These are phyloP conservation scores for Aldabrachelys gigantea DNA, from an alignment of 2,113 vertebrate genomes.

Conservation along the genomic window DNA sequence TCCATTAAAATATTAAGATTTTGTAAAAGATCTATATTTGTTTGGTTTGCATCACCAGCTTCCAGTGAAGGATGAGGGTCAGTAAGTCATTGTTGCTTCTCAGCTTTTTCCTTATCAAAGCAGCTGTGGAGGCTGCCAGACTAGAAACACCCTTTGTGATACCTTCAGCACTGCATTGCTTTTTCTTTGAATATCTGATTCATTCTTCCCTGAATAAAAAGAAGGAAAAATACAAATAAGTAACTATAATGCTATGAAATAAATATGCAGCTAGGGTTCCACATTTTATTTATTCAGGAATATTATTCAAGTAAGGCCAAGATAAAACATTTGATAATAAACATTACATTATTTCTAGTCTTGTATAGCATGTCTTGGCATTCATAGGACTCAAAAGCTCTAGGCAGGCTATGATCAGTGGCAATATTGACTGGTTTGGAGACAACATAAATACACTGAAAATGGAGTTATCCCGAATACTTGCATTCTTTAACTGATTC, in stretches of 20 bases:
- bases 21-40: neutral
- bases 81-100: neutral
- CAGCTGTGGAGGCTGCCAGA: neutral
- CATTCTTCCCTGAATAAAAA: neutral
- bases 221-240: neutral
- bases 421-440: neutral
- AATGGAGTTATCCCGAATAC: neutral
- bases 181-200: neutral
- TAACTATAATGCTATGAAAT: neutral
- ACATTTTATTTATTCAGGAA: neutral
- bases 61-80: neutral
- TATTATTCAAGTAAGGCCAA: neutral
- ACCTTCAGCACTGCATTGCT: neutral
- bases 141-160: neutral
- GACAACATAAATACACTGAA: neutral
- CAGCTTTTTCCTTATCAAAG: neutral
- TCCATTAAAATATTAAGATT: neutral
- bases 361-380: neutral
- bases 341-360: neutral
- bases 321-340: neutral
- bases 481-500: neutral
- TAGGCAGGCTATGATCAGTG: neutral
- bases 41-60: neutral
- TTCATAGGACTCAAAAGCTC: neutral
- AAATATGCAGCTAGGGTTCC: neutral